Evolutionary conservation across 1,140 invertebrate genomes (phyloP), one percentile per base, ranked within the genome.

Genomic region (Aporrectodea caliginosa): DNA sequence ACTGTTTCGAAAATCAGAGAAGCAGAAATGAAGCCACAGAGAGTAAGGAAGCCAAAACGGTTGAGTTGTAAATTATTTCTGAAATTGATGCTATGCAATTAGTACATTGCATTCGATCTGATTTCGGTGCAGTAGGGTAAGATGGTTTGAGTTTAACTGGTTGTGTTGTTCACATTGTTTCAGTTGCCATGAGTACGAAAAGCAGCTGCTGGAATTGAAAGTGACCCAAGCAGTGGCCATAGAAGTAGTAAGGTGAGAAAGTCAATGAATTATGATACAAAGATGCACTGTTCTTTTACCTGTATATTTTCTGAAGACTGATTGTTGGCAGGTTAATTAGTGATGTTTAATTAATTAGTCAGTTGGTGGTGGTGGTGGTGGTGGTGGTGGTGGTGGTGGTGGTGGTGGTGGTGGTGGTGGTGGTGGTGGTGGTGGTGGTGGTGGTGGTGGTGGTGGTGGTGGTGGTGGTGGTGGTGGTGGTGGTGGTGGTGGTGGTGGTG

Each of bases 171-270:
- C 22, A 22, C 6, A 58, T 58, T 58, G 6, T 58, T 58, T 58
- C 35, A 91, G 92, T 78, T 93, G 92, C 0, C 84, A 87, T 30
- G 93, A 94, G 68, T 94, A 94, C 83, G 92, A 92, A 78, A 90
- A 90, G 68, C 86, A 90, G 0, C 82, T 93, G 16, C 89, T 91
- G 69, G 91, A 92, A 69, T 82, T 90, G 14, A 33, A 27, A 32
- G 22, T 58, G 6, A 58, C 6, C 22, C 43, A 58, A 58, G 22
- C 22, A 22, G 6, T 58, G 43, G 6, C 43, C n/a, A n/a, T n/a
- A n/a, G n/a, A n/a, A n/a, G n/a, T n/a, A n/a, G n/a, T n/a, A n/a
- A n/a, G n/a, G n/a, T n/a, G n/a, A n/a, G n/a, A n/a, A n/a, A n/a
- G n/a, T n/a, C n/a, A n/a, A n/a, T n/a, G n/a, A n/a, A n/a, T n/a